Evolutionary conservation across 2,797 vertebrate genomes (phyloP), one percentile per base, ranked within the genome.

Genomic region (Rachycentron canadum): DNA sequence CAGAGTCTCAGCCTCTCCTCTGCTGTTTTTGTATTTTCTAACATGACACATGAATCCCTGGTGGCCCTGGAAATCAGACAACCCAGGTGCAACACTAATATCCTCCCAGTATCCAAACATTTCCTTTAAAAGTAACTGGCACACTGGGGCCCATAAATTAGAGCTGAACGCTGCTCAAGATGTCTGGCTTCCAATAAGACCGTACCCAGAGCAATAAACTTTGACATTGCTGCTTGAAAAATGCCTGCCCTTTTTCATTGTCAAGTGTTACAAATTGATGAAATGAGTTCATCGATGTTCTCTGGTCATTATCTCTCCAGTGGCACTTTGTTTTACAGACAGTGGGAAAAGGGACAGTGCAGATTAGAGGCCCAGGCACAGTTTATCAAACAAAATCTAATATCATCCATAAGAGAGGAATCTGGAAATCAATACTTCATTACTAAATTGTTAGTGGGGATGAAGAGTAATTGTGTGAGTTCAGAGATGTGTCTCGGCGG

Each of bases 371-470:
- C 94, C 94, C 91, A 73, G 73, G 92, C 93, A 97, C 97, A 97
- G 97, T 99, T 98, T 98, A 98, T 99, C 98, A 98, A 97, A 97
- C 96, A 96, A 96, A 98, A 98, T 97, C 97, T 98, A 98, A 97
- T 97, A 97, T 97, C 92, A 94, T 97, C 97, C 96, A 97, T 97
- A 98, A 97, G 97, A 96, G 96, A 87, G 93, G 96, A 98, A 98
- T 98, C 95, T 96, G 96, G 96, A 98, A 99, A 99, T 99, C 98
- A 97, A 99, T 99, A 99, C 97, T 99, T 99, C 98, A 98, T 99
- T 98, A 99, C 97, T 98, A 98, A 98, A 99, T 98, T 98, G 97
- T 98, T 97, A 96, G 97, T 94, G 95, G 95, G 95, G 96, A 96
- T 96, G 97, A 97, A 98, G 97, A 99, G 96, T 95, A 95, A 98